A percentile compares a stretch with the other conserved stretches of the same genome.
These are phyloP conservation scores for Rutpela maculata DNA, from an alignment of 2,888 invertebrate genomes.

Conservation along the genomic window DNA sequence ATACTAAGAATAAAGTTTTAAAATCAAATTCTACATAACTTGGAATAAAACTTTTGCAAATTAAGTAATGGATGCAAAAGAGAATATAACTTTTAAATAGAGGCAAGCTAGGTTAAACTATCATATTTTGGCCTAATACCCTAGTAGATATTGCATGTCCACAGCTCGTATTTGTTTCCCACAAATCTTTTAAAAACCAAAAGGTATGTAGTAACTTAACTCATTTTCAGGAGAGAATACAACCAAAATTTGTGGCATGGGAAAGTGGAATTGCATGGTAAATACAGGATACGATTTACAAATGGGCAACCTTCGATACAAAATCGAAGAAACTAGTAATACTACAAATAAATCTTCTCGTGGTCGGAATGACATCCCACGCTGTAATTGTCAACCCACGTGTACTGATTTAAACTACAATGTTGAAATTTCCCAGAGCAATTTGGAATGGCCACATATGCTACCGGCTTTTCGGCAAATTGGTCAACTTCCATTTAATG, in stretches of 20 bases:
- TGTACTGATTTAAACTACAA: conserved; percentile 82
- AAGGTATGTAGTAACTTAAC: background rate
- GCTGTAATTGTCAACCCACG: conserved; percentile 78
- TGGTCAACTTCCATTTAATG: conserved; percentile 30
- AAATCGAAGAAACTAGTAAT: conserved; percentile 41
- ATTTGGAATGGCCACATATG: conserved; percentile 76
- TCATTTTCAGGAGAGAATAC: conserved; percentile 73
- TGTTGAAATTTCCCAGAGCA: conserved; percentile 81
- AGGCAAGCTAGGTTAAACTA: too few species aligned
- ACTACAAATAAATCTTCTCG: conserved; percentile 15
- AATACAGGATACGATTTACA: conserved; percentile 72
- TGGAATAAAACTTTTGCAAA: too few species aligned
- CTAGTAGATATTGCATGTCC: too few species aligned
- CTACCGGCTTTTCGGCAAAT: conserved; percentile 40
- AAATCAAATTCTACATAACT: too few species aligned
- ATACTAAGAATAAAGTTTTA: too few species aligned
- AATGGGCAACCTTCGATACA: conserved; percentile 61
- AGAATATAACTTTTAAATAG: too few species aligned
- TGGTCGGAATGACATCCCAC: conserved; percentile 53
- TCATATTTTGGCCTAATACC: too few species aligned
- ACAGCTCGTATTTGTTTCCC: too few species aligned
- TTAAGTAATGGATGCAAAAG: too few species aligned
- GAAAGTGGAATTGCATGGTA: conserved; percentile 75
- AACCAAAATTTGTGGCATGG: conserved; percentile 77
- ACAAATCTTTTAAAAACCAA: too few species aligned